Conservation (phyloP, 1,140 invertebrate genomes). For the Sitobion miscanthi region DNA sequence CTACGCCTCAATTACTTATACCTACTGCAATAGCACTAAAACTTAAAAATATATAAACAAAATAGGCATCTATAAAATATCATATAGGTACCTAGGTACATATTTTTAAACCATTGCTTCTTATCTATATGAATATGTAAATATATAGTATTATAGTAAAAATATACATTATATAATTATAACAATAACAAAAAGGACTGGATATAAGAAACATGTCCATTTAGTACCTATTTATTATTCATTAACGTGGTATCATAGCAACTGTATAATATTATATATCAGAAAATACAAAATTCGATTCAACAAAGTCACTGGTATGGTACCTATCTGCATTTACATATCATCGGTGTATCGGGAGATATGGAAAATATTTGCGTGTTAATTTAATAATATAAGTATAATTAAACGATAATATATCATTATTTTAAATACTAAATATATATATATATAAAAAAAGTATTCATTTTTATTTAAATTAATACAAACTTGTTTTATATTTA, state of each 20-base stretch:
- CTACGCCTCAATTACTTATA: too few species aligned
- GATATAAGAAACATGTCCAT: neutral
- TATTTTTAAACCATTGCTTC: too few species aligned
- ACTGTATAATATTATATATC: neutral
- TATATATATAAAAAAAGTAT: neutral
- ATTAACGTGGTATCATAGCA: slow-evolving; percentile 22
- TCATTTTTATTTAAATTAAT: neutral
- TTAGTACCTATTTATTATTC: neutral
- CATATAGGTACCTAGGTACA: too few species aligned
- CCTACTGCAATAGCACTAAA: too few species aligned
- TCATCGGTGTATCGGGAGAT: neutral
- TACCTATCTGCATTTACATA: neutral
- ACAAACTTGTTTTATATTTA: neutral
- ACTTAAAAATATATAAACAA: too few species aligned
- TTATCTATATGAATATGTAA: too few species aligned
- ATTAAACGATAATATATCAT: too few species aligned
- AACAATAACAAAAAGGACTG: neutral
- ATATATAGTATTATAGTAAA: too few species aligned
- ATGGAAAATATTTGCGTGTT: neutral
- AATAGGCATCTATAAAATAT: too few species aligned
- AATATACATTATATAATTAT: neutral
- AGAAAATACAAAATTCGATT: neutral
- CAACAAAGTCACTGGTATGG: neutral
- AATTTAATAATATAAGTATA: neutral
- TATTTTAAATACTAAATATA: neutral